These are phyloP conservation scores for Margarornis squamiger DNA, from an alignment of 2,797 vertebrate genomes.

Conservation along the genomic window DNA sequence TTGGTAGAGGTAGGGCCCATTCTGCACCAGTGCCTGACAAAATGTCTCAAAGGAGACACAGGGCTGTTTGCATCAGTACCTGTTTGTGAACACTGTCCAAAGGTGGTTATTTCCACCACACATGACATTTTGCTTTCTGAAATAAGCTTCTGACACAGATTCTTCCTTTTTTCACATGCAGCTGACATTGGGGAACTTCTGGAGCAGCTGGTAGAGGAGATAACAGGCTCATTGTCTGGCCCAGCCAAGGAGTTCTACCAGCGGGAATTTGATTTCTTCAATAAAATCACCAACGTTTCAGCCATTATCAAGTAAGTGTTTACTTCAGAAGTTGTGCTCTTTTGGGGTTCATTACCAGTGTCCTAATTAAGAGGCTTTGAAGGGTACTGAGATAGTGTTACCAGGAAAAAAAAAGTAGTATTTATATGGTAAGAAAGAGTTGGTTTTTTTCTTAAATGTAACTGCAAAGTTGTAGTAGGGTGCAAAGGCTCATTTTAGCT, in stretches of 20 bases:
- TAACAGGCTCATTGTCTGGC: constrained; percentile 90
- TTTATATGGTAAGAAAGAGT: not conserved
- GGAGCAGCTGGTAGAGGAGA: constrained; percentile 95
- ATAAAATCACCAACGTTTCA: constrained; percentile 96
- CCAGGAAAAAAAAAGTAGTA: not conserved
- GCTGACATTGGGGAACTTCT: constrained; percentile 95
- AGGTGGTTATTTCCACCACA: not conserved
- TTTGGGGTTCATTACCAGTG: not conserved
- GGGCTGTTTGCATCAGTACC: not conserved
- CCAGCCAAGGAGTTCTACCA: constrained; percentile 98
- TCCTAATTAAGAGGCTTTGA: not conserved
- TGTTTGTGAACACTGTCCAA: not conserved
- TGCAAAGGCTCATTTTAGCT: not conserved
- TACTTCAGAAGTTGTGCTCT: not conserved
- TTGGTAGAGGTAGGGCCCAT: not conserved
- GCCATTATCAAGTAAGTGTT: constrained; percentile 91
- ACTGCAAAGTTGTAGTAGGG: not conserved
- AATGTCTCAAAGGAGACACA: not conserved
- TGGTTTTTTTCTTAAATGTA: not conserved
- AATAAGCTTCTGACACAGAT: not conserved
- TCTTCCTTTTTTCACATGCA: constrained; percentile 43
- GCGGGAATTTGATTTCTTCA: constrained; percentile 96
- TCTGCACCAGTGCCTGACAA: not conserved
- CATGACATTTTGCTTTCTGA: not conserved
- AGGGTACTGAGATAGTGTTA: not conserved